Evolutionary conservation across 2,797 vertebrate species (phyloP).

Genomic region (Myotis myotis): DNA sequence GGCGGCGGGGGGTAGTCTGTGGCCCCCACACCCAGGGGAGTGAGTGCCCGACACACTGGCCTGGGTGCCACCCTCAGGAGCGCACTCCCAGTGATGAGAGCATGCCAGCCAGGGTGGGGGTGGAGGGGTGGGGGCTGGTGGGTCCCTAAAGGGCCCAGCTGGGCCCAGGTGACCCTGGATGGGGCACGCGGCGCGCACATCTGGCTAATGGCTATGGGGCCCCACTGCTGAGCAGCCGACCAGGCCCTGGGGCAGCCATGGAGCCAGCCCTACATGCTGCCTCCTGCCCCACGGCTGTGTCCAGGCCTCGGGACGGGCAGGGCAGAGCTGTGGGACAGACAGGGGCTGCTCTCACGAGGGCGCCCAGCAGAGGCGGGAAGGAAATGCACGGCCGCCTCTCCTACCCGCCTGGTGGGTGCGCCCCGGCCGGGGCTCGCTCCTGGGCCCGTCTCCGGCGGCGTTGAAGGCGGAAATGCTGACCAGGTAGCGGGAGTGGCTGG

Average conservation of each 20-base stretch:
- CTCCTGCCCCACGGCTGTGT: no score
- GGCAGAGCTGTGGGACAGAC: neutral
- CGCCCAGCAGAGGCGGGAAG: rapidly evolving
- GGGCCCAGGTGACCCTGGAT: rapidly evolving
- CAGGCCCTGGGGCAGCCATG: no score
- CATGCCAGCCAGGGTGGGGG: rapidly evolving
- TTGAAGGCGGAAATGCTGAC: slow-evolving; percentile 95
- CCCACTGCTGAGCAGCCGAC: rapidly evolving
- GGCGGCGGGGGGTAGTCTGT: neutral
- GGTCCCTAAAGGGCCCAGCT: rapidly evolving
- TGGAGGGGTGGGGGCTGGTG: neutral
- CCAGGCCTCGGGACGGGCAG: rapidly evolving
- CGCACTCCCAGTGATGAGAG: neutral
- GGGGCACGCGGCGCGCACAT: rapidly evolving
- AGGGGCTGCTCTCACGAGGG: neutral
- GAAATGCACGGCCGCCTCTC: neutral
- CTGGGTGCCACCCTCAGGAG: neutral
- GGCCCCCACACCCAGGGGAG: neutral
- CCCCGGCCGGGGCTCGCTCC: slow-evolving; percentile 89
- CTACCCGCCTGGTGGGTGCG: slow-evolving; percentile 93
- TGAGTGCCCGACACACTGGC: rapidly evolving
- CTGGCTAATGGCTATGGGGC: rapidly evolving
- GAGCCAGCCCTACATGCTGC: no score
- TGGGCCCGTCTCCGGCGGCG: slow-evolving; percentile 93
- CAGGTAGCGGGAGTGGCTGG: slow-evolving; percentile 92